Percentiles rank a stretch among this genome's conserved stretches.
Evolutionary conservation across 2,797 vertebrate genomes (phyloP).

Genomic region (Acipenser oxyrinchus): DNA sequence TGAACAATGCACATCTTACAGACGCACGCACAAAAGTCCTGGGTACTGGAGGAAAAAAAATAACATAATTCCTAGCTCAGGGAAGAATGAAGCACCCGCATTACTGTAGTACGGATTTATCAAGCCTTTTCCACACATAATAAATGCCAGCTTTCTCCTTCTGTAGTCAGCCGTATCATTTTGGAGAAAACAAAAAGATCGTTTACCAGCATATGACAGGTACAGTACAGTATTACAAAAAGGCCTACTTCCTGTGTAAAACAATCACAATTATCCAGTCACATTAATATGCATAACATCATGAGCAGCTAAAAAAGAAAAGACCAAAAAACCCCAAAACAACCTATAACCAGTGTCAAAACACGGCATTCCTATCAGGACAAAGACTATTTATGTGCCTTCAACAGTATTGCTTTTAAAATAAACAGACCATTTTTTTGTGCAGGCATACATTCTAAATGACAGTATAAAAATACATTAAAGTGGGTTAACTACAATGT

Average conservation of each 20-base stretch:
- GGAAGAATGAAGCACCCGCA: conserved; percentile 40
- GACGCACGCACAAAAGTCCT: background rate
- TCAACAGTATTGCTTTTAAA: too few species aligned
- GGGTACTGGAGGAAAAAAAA: conserved; percentile 37
- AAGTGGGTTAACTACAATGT: too few species aligned
- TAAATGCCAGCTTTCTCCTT: conserved; percentile 35
- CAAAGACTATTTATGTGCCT: too few species aligned
- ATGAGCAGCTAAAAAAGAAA: too few species aligned
- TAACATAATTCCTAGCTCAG: background rate
- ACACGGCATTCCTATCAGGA: too few species aligned
- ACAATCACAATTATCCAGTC: too few species aligned
- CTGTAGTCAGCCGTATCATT: conserved; percentile 39
- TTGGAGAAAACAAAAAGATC: conserved; percentile 44
- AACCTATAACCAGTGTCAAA: too few species aligned
- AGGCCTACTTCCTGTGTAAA: background rate
- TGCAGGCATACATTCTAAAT: too few species aligned
- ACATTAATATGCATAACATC: too few species aligned
- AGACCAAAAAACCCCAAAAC: too few species aligned
- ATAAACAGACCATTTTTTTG: too few species aligned
- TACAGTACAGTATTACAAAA: background rate
- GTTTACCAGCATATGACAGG: background rate
- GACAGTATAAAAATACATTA: too few species aligned
- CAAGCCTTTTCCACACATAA: conserved; percentile 53
- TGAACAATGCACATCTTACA: conserved; percentile 1
- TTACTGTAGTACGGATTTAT: conserved; percentile 43